These are phyloP conservation scores for Archaeoteleia sp. DNA, from an alignment of 2,888 invertebrate species.

Conservation along the genomic window DNA sequence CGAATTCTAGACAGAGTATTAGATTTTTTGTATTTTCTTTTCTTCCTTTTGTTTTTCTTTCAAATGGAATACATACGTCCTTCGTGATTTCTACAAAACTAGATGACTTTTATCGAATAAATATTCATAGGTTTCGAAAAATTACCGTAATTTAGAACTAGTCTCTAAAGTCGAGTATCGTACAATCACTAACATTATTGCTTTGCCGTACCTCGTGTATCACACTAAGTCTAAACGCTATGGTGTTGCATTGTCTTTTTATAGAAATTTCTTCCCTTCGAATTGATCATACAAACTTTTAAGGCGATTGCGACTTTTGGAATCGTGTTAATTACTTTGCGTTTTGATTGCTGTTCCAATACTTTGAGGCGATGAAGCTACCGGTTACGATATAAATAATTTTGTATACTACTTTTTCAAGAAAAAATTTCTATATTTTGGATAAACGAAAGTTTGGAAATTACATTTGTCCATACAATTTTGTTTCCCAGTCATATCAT, in stretches of 20 bases:
- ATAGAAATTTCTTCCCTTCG: constrained; percentile 25
- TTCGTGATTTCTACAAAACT: constrained; percentile 72
- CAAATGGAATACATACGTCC: constrained; percentile 60
- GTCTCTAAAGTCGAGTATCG: constrained; percentile 71
- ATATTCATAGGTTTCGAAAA: constrained; percentile 71
- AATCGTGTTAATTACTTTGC: no score
- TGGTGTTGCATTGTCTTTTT: constrained; percentile 51
- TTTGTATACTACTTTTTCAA: no score
- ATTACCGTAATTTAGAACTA: constrained; percentile 70
- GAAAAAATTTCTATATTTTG: no score
- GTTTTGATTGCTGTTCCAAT: no score
- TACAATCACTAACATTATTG: constrained; percentile 75
- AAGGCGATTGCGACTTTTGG: constrained; percentile 45
- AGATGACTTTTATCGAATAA: constrained; percentile 72
- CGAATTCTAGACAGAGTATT: no score
- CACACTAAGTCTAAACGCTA: constrained; percentile 73
- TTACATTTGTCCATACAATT: no score
- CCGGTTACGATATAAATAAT: no score
- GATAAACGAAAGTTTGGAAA: no score
- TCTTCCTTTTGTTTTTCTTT: constrained; percentile 39
- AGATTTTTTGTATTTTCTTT: constrained; percentile 17
- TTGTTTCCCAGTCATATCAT: no score
- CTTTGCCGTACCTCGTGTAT: constrained; percentile 75
- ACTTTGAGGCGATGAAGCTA: no score
- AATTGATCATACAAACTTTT: constrained; percentile 29